These are phyloP conservation scores for Dinocampus coccinellae DNA, from an alignment of 2,888 invertebrate species.

Conservation along the genomic window DNA sequence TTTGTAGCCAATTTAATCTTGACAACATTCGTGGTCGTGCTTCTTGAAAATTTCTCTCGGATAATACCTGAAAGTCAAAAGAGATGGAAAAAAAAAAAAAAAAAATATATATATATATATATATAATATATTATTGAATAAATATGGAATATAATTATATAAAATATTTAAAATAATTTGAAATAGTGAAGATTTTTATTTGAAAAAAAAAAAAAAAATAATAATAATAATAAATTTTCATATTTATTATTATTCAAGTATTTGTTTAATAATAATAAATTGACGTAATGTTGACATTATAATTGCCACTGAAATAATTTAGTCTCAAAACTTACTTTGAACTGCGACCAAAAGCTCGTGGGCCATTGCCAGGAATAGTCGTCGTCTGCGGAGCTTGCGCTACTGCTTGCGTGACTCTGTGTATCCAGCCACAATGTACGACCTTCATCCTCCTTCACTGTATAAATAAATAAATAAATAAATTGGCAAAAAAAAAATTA, in stretches of 20 bases:
- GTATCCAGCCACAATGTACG: conserved; percentile 79
- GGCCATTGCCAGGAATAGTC: conserved; percentile 80
- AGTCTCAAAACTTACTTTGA: conserved; percentile 71
- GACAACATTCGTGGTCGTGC: conserved; percentile 82
- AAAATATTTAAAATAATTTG: no score
- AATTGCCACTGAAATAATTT: conserved; percentile 29
- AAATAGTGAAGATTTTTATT: background rate
- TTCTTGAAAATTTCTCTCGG: conserved; percentile 82
- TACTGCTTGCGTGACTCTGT: conserved; percentile 78
- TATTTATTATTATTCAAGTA: background rate
- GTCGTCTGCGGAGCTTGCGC: conserved; percentile 76
- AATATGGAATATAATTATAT: no score
- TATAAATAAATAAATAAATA: no score
- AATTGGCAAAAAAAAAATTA: no score
- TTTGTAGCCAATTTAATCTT: conserved; percentile 83
- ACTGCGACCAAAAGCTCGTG: conserved; percentile 85
- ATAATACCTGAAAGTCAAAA: conserved; percentile 72
- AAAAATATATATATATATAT: no score
- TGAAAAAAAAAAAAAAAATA: background rate
- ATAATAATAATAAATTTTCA: background rate
- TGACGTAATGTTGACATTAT: conserved; percentile 10
- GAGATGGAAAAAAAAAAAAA: conserved; percentile 8
- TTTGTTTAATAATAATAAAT: conserved; percentile 14
- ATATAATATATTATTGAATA: no score
- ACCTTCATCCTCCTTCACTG: conserved; percentile 76